Base-by-base conservation (phyloP, 1,140 invertebrate species). In the Drosophila teissieri region DNA sequence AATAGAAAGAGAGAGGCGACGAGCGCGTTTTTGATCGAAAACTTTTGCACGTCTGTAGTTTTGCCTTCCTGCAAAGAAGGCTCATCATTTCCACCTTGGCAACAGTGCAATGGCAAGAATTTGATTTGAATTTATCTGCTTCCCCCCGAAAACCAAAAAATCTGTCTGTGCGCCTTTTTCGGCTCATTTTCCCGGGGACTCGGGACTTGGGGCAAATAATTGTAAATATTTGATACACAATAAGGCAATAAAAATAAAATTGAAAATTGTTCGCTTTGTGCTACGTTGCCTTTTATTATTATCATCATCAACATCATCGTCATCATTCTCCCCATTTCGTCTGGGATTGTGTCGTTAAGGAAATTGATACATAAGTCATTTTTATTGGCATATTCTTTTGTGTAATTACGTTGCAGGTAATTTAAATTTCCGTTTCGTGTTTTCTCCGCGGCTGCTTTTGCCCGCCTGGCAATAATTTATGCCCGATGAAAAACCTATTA, bases 211-310 rank as follows among this genome's bases (percentile, higher is more conserved):
- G 84, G 77, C 80, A 91, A 90, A 91, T 91, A 91, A 91, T 91
- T 91, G 88, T 91, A 91, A 91, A 91, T 91, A 91, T 91, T 91
- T 91, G 88, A 91, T 91, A 88, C 83, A 90, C 85, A 90, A 90
- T 90, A 90, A 86, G 86, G 86, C 86, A 90, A 90, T 90, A 90
- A 90, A 90, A 83, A 88, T 86, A 90, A 89, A 89, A 89, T 89
- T 89, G 84, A 89, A 89, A 88, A 72, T 72, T 89, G 69, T 88
- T 74, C 82, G 74, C 82, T 85, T 85, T 77, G 82, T 81, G 78
- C 67, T 70, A 58, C 76, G 74, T 51, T 78, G 78, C 68, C 78
- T 86, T 85, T 88, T 88, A 83, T 86, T 83, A 83, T 86, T 62
- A 86, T 61, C 65, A 61, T 76, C 56, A 39, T 51, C 56, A 48